A percentile compares a stretch with the other conserved stretches of the same genome.
Conservation (phyloP, 1,140 invertebrate species). For the Drosophila miranda region DNA sequence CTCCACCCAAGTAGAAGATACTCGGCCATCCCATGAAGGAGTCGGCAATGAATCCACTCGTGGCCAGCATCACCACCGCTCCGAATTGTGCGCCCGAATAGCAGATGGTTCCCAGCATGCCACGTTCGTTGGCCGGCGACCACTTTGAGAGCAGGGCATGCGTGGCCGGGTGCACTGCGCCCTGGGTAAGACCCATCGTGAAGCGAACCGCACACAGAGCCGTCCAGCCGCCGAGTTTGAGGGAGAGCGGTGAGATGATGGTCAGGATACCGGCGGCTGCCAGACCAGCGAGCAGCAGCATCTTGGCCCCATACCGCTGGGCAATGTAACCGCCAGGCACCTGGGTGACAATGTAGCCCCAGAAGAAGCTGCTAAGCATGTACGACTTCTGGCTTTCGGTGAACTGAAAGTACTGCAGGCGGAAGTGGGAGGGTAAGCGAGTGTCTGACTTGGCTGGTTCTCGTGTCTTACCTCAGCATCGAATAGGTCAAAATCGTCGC, state of each 20-base stretch:
- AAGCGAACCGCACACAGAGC: slow-evolving; percentile 85
- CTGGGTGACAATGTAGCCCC: slow-evolving; percentile 74
- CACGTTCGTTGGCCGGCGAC: slow-evolving; percentile 85
- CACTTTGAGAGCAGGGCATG: slow-evolving; percentile 92
- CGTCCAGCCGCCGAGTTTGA: slow-evolving; percentile 84
- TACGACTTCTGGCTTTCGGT: slow-evolving; percentile 42
- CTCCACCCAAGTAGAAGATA: slow-evolving; percentile 91
- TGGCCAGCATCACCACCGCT: slow-evolving; percentile 87
- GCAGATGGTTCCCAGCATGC: slow-evolving; percentile 84
- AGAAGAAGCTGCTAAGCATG: slow-evolving; percentile 87
- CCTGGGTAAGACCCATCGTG: slow-evolving; percentile 90
- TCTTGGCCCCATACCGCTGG: slow-evolving; percentile 85
- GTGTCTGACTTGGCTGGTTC: too few species aligned
- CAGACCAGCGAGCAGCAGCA: slow-evolving; percentile 58
- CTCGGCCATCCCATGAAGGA: slow-evolving; percentile 88
- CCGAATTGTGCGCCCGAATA: slow-evolving; percentile 88
- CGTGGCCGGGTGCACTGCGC: slow-evolving; percentile 91
- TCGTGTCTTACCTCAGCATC: slow-evolving; percentile 23
- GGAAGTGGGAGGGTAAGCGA: neutral
- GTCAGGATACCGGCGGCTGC: slow-evolving; percentile 82
- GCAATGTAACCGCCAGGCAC: slow-evolving; percentile 74
- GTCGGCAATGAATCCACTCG: slow-evolving; percentile 85
- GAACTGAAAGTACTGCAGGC: slow-evolving; percentile 38
- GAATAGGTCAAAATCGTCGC: neutral
- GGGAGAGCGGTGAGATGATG: slow-evolving; percentile 81